Evolutionary conservation across 2,113 vertebrate species (phyloP).

Genomic region (Heteronetta atricapilla): DNA sequence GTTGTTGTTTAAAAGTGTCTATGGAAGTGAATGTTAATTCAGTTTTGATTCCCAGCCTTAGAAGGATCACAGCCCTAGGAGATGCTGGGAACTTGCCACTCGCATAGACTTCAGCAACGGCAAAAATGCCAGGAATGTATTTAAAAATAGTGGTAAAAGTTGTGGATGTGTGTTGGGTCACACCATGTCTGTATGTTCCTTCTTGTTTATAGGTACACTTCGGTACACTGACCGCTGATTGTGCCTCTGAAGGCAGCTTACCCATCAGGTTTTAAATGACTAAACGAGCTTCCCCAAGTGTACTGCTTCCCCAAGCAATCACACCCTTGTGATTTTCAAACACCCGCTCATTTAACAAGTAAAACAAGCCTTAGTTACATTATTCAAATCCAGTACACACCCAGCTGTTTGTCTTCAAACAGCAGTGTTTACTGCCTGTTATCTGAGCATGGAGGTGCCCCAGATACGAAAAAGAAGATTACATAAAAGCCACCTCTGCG

Average conservation of each 20-base stretch:
- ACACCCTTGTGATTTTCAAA: background rate
- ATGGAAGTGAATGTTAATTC: background rate
- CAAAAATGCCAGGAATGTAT: conserved; percentile 3
- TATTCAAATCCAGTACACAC: background rate
- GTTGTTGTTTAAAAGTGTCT: background rate
- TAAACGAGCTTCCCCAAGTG: background rate
- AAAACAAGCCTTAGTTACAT: background rate
- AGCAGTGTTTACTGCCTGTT: background rate
- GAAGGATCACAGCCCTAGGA: background rate
- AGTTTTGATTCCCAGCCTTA: background rate
- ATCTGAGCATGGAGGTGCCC: background rate
- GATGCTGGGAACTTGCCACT: background rate
- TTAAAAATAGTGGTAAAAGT: background rate
- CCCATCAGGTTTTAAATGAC: background rate
- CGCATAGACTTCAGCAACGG: background rate
- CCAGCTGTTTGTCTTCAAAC: background rate
- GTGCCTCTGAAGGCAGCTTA: background rate
- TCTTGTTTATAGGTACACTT: background rate
- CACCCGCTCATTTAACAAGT: background rate
- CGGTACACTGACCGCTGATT: background rate
- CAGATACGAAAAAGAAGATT: background rate
- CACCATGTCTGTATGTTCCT: background rate
- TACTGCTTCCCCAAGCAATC: background rate
- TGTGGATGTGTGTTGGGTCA: background rate
- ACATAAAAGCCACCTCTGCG: background rate